These are phyloP conservation scores for Decapterus maruadsi DNA, from an alignment of 2,797 vertebrate genomes.

Conservation along the genomic window DNA sequence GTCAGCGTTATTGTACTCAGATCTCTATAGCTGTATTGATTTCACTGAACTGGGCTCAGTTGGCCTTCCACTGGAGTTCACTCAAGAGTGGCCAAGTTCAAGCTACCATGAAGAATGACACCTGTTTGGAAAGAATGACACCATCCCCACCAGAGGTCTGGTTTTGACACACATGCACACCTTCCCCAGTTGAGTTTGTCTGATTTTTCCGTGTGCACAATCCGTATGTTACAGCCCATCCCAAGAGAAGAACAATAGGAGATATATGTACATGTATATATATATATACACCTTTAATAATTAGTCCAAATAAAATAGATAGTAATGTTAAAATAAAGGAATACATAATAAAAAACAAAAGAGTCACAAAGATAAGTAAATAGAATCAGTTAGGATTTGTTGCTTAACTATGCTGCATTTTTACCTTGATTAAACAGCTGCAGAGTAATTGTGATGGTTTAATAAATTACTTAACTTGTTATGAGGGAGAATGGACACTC, in stretches of 20 bases:
- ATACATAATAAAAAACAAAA: too few species aligned
- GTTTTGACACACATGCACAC: not conserved
- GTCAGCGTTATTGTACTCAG: slow-evolving; percentile 16
- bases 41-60: slow-evolving; percentile 14
- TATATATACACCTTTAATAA: too few species aligned
- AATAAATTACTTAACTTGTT: too few species aligned
- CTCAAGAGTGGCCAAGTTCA: slow-evolving; percentile 1
- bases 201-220: not conserved
- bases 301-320: too few species aligned
- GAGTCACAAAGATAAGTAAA: too few species aligned
- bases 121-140: not conserved
- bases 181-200: not conserved
- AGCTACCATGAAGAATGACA: not conserved
- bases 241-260: not conserved
- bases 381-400: too few species aligned
- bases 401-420: too few species aligned
- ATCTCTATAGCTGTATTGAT: slow-evolving; percentile 21
- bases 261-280: too few species aligned
- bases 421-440: too few species aligned
- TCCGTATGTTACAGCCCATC: not conserved
- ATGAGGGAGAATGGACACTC: too few species aligned
- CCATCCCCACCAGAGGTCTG: not conserved
- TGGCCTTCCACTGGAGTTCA: slow-evolving; percentile 3
- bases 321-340: too few species aligned
- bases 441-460: too few species aligned